Conservation (phyloP, 2,113 vertebrate genomes). For the Zosterops lateralis region DNA sequence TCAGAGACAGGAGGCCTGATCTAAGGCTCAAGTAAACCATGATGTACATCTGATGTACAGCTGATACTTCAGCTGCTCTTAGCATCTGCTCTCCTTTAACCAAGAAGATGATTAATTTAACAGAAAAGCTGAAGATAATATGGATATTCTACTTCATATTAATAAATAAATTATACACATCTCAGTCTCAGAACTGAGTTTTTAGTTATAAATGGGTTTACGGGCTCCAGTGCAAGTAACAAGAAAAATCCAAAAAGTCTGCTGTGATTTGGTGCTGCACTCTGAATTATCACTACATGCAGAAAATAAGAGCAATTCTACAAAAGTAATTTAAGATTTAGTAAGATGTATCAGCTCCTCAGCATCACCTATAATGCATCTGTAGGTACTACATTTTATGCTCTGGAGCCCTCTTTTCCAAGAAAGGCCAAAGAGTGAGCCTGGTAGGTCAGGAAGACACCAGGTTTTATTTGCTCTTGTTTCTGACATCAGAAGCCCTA, state of each 20-base stretch:
- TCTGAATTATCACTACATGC: neutral
- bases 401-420: neutral
- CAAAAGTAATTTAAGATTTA: neutral
- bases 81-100: neutral
- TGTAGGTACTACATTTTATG: neutral
- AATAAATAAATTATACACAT: neutral
- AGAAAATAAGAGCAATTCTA: neutral
- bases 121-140: neutral
- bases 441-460: neutral
- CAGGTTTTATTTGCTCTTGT: neutral
- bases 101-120: neutral
- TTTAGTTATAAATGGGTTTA: neutral
- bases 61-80: neutral
- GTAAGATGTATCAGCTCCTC: neutral
- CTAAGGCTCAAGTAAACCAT: neutral
- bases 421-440: neutral
- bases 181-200: neutral
- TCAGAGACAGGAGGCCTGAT: neutral
- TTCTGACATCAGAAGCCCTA: neutral
- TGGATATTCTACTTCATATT: neutral
- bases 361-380: neutral
- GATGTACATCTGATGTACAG: rapidly evolving
- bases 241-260: neutral
- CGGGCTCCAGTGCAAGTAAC: neutral
- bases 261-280: neutral